These are phyloP conservation scores for Teinopalpus imperialis DNA, from an alignment of 2,888 invertebrate genomes.

Conservation along the genomic window DNA sequence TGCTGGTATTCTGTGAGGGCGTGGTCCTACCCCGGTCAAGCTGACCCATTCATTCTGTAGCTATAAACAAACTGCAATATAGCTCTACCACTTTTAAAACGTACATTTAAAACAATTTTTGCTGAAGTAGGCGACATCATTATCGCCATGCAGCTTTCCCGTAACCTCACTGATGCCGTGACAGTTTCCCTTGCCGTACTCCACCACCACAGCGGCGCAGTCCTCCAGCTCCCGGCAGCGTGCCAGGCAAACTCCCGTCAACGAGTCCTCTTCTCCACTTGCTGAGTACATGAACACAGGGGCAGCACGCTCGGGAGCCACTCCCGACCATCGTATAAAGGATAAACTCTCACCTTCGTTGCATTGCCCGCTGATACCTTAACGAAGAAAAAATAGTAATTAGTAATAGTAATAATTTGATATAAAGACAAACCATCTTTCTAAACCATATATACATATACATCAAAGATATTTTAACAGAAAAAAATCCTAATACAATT, in stretches of 20 bases:
- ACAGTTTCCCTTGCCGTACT: conserved; percentile 73
- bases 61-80: too few species aligned
- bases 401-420: too few species aligned
- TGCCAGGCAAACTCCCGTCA: conserved; percentile 65
- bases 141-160: conserved; percentile 64
- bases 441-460: too few species aligned
- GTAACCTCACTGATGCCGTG: conserved; percentile 58
- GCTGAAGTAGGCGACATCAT: conserved; percentile 84
- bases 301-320: conserved; percentile 54
- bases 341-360: conserved; percentile 46
- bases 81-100: too few species aligned
- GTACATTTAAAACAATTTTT: conserved; percentile 82
- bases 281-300: conserved; percentile 74
- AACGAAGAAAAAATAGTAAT: too few species aligned
- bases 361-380: conserved; percentile 54
- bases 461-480: too few species aligned
- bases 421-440: too few species aligned
- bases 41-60: too few species aligned
- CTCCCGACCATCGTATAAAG: conserved; percentile 68
- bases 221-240: conserved; percentile 69
- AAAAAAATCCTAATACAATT: too few species aligned
- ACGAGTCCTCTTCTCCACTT: conserved; percentile 67
- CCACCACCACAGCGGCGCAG: conserved; percentile 73
- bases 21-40: too few species aligned
- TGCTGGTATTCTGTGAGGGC: too few species aligned